Percentiles rank a stretch among this genome's conserved stretches.
Evolutionary conservation across 2,113 vertebrate genomes (phyloP).

Genomic region (Myotis davidii): DNA sequence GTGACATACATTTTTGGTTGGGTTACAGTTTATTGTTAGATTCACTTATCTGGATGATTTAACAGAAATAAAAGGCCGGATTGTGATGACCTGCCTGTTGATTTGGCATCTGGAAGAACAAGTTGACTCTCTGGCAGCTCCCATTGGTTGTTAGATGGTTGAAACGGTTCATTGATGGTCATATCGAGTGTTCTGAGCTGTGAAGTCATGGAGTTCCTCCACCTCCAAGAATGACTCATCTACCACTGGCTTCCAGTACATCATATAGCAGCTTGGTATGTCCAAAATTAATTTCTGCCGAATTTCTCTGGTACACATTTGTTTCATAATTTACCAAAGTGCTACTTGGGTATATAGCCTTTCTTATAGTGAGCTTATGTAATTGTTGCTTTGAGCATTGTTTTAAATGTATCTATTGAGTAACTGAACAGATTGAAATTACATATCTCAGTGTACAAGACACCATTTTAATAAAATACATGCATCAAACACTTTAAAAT

Average conservation of each 20-base stretch:
- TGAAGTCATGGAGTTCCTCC: neutral
- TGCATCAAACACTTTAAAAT: slow-evolving; percentile 30
- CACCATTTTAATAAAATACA: slow-evolving; percentile 80
- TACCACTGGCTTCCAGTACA: neutral
- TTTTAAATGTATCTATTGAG: slow-evolving; percentile 46
- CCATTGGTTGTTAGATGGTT: neutral
- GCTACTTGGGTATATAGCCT: neutral
- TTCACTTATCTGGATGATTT: neutral
- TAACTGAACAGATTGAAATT: slow-evolving; percentile 54
- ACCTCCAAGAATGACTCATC: neutral
- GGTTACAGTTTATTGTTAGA: neutral
- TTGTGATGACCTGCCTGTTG: neutral
- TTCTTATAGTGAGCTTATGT: slow-evolving; percentile 44
- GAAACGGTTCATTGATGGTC: neutral
- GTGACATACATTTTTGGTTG: neutral
- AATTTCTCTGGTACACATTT: slow-evolving; percentile 67
- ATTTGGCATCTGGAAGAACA: neutral
- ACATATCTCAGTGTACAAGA: slow-evolving; percentile 60
- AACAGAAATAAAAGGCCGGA: slow-evolving; percentile 29
- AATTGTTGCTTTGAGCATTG: slow-evolving; percentile 37
- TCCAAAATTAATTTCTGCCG: slow-evolving; percentile 25
- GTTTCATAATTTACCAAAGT: slow-evolving; percentile 69
- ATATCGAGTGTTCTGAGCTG: neutral
- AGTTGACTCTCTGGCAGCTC: neutral
- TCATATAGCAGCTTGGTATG: neutral